These are phyloP conservation scores for Orthosia gothica DNA, from an alignment of 2,888 invertebrate genomes.

Conservation along the genomic window DNA sequence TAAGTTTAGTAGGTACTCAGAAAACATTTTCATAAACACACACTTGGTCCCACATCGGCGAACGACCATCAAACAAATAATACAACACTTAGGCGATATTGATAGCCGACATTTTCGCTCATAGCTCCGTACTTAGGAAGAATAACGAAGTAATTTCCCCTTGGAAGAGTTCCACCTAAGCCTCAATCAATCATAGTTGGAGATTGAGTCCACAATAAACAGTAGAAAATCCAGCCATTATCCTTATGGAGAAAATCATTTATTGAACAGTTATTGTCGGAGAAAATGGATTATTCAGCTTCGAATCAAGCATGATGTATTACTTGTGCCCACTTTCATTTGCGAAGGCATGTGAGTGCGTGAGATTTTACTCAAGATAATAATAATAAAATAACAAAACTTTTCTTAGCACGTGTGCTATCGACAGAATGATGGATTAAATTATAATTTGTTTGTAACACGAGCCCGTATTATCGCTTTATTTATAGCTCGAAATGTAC, in stretches of 20 bases:
- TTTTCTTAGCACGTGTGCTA: slow-evolving; percentile 54
- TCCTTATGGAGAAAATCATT: slow-evolving; percentile 82
- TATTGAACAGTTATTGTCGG: slow-evolving; percentile 78
- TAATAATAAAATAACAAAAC: slow-evolving; percentile 54
- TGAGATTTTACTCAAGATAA: slow-evolving; percentile 53
- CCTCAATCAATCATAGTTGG: slow-evolving; percentile 85
- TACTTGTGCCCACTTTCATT: slow-evolving; percentile 66
- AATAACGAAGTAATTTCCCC: slow-evolving; percentile 82
- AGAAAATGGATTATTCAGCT: slow-evolving; percentile 77
- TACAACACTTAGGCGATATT: slow-evolving; percentile 72
- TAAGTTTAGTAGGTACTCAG: slow-evolving; percentile 12
- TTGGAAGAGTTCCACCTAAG: slow-evolving; percentile 84
- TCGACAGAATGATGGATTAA: slow-evolving; percentile 62
- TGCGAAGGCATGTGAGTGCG: slow-evolving; percentile 41
- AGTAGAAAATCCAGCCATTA: slow-evolving; percentile 82
- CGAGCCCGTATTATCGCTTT: slow-evolving; percentile 29
- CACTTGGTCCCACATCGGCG: slow-evolving; percentile 42
- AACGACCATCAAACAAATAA: slow-evolving; percentile 70
- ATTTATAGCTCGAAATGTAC: slow-evolving; percentile 25
- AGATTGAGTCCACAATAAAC: slow-evolving; percentile 85
- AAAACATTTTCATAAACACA: slow-evolving; percentile 24
- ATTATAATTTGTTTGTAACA: slow-evolving; percentile 55
- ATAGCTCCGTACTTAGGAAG: slow-evolving; percentile 67
- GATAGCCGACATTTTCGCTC: slow-evolving; percentile 68
- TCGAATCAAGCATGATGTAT: slow-evolving; percentile 72